Conservation (phyloP, 1,140 invertebrate genomes). For the Ostrea denselamellosa region DNA sequence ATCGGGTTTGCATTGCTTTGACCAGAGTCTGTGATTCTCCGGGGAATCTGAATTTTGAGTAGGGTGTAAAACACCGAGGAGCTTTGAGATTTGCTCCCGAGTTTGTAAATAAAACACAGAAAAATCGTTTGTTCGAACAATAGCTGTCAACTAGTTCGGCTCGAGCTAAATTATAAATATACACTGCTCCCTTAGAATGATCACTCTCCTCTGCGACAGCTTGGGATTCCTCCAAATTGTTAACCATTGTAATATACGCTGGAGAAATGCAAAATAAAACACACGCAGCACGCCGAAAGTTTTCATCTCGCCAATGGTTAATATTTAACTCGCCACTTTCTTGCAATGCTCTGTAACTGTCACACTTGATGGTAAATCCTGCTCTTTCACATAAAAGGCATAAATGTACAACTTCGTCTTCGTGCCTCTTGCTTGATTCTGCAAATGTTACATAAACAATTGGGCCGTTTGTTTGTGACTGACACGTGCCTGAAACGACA, state of each 20-base stretch:
- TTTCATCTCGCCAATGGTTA: conserved; percentile 3
- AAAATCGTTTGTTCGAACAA: neutral
- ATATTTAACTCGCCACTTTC: neutral
- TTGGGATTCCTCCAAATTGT: neutral
- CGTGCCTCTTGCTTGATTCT: neutral
- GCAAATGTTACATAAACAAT: conserved; percentile 27
- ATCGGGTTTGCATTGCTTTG: neutral
- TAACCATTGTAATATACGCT: neutral
- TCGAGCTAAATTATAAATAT: conserved; percentile 13
- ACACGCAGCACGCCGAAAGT: neutral
- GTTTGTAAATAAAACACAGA: neutral
- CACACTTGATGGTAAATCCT: conserved; percentile 6
- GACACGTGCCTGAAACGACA: neutral
- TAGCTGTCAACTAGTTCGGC: neutral
- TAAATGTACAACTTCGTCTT: neutral
- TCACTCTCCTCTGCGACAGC: neutral
- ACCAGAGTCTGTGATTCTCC: neutral
- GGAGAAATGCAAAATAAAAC: conserved; percentile 30
- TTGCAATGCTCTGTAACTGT: neutral
- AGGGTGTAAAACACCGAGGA: neutral
- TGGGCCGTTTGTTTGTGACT: neutral
- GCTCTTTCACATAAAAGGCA: neutral
- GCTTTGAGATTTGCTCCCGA: neutral
- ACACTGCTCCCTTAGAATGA: neutral
- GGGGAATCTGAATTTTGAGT: conserved; percentile 7